Evolutionary conservation across 2,113 vertebrate species (phyloP).

Genomic region (Baryphthengus martii): DNA sequence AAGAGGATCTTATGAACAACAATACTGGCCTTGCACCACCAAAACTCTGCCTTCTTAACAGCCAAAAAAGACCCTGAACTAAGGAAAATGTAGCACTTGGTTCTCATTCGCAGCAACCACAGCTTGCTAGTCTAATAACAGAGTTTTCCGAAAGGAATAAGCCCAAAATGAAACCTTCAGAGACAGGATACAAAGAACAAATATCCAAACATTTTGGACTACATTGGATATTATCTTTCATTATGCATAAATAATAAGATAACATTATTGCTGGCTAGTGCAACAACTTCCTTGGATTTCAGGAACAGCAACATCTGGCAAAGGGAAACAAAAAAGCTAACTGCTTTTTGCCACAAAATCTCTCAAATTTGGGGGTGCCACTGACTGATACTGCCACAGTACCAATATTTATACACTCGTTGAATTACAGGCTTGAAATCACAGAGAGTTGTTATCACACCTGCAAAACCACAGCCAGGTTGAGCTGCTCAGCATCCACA

Average conservation of each 20-base stretch:
- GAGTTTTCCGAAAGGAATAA: background rate
- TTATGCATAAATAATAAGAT: background rate
- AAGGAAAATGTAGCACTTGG: background rate
- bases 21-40: background rate
- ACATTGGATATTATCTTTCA: background rate
- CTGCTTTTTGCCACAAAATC: background rate
- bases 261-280: background rate
- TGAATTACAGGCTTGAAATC: background rate
- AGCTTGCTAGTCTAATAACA: background rate
- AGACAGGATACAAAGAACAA: background rate
- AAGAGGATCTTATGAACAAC: background rate
- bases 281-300: background rate
- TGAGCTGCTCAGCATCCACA: background rate
- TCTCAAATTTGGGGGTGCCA: background rate
- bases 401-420: background rate
- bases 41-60: background rate
- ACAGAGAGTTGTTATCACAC: background rate
- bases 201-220: background rate
- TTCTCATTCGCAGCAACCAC: background rate
- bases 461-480: background rate
- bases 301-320: background rate
- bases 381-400: background rate
- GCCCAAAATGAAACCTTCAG: background rate
- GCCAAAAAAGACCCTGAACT: background rate
- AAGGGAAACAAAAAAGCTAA: background rate